Percentiles rank a stretch among this genome's conserved stretches.
Evolutionary conservation across 2,113 vertebrate genomes (phyloP).

Genomic region (Nymphicus hollandicus): DNA sequence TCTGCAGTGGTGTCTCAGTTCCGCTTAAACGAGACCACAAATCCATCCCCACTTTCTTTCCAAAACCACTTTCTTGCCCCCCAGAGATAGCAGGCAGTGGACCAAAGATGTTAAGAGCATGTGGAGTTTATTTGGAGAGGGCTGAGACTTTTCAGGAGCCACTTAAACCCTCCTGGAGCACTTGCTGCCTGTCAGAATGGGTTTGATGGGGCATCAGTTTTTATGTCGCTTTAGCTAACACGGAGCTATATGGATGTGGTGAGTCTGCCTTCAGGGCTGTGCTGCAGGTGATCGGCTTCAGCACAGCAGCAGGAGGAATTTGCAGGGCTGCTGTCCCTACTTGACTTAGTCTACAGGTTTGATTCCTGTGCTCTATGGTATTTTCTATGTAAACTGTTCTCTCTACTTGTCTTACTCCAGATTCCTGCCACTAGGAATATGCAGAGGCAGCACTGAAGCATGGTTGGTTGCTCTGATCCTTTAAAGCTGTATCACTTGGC

Average conservation of each 20-base stretch:
- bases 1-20: neutral
- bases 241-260: neutral
- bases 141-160: neutral
- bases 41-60: neutral
- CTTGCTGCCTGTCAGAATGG: neutral
- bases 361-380: neutral
- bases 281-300: neutral
- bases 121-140: neutral
- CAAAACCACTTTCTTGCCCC: neutral
- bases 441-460: neutral
- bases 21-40: neutral
- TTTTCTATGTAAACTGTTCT: neutral
- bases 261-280: neutral
- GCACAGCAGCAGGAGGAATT: neutral
- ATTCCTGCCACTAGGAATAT: neutral
- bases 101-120: neutral
- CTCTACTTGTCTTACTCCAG: neutral
- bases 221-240: neutral
- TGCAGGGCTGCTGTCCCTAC: neutral
- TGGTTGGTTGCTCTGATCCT: neutral
- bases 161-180: neutral
- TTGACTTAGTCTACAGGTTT: neutral
- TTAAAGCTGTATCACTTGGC: neutral
- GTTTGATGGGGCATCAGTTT: neutral
- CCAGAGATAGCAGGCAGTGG: neutral